phyloP scores from a whole-genome alignment of 1,140 invertebrate genomes.

The Pseudomyrmex pallidus region DNA sequence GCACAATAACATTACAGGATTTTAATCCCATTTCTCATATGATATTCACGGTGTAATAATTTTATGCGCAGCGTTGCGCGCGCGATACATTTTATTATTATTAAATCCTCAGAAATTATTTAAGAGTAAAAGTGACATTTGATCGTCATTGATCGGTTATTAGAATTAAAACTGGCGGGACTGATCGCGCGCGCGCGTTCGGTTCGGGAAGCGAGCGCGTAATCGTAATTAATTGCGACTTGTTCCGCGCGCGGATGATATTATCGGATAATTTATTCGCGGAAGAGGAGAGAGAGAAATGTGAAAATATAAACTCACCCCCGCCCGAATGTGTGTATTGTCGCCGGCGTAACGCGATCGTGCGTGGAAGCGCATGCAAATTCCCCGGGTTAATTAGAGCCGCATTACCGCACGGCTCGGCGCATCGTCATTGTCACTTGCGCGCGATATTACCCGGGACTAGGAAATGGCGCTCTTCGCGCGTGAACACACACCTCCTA shows the following conservation, averaged over 20 bases:
- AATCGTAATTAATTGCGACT: slow-evolving; percentile 55
- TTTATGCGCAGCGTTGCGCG: no score
- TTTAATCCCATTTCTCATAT: background rate
- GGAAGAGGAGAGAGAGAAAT: slow-evolving; percentile 33
- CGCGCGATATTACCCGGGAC: slow-evolving; percentile 27
- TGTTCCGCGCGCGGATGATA: slow-evolving; percentile 25
- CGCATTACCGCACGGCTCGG: slow-evolving; percentile 44
- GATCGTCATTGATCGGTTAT: slow-evolving; percentile 11
- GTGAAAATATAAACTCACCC: slow-evolving; percentile 48
- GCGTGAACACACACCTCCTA: background rate
- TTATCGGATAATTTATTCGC: slow-evolving; percentile 52
- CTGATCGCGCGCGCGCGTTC: background rate
- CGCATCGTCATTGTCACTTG: slow-evolving; percentile 37
- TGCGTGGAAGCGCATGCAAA: slow-evolving; percentile 53
- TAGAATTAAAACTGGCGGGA: background rate
- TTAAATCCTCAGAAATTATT: slow-evolving; percentile 15
- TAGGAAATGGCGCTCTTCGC: slow-evolving; percentile 21
- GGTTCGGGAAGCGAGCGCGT: background rate
- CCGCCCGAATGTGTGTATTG: background rate
- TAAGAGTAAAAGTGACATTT: slow-evolving; percentile 25
- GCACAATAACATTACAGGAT: background rate
- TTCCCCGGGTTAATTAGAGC: slow-evolving; percentile 52
- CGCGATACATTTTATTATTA: slow-evolving; percentile 19
- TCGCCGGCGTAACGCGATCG: slow-evolving; percentile 35
- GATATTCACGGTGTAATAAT: background rate